A percentile compares a stretch with the other conserved stretches of the same genome.
phyloP scores from a whole-genome alignment of 2,797 vertebrate species.

The Arvicola amphibius region DNA sequence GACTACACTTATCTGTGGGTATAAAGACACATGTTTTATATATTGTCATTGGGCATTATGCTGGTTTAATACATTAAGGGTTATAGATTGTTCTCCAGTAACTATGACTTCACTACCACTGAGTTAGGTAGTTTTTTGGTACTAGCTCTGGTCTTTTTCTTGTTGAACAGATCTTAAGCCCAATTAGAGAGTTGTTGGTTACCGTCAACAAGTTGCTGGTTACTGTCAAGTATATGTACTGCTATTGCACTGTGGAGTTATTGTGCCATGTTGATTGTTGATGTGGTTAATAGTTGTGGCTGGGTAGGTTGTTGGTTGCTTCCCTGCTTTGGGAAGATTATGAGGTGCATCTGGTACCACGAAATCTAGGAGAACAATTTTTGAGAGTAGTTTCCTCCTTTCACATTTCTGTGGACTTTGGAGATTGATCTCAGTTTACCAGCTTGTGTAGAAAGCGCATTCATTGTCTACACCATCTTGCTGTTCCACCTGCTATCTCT shows the following conservation, averaged over 20 bases:
- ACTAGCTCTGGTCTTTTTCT: background rate
- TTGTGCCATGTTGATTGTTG: background rate
- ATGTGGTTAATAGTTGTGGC: background rate
- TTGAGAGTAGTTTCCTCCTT: background rate
- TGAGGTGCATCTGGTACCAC: background rate
- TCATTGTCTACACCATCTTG: background rate
- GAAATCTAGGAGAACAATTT: background rate
- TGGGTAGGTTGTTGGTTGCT: background rate
- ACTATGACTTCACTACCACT: background rate
- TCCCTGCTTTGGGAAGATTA: background rate
- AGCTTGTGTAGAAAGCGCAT: background rate
- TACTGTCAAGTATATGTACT: background rate
- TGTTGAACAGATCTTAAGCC: background rate
- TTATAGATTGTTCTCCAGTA: background rate
- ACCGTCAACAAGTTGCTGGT: background rate
- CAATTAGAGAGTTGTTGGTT: background rate
- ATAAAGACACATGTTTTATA: background rate
- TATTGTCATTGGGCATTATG: background rate
- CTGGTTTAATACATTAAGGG: background rate
- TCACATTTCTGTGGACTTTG: background rate
- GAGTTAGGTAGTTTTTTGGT: background rate
- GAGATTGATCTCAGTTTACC: background rate
- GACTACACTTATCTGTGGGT: background rate
- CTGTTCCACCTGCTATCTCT: background rate
- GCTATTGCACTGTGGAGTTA: too few species aligned